phyloP scores from a whole-genome alignment of 2,113 vertebrate genomes.

The Phaethornis superciliosus region DNA sequence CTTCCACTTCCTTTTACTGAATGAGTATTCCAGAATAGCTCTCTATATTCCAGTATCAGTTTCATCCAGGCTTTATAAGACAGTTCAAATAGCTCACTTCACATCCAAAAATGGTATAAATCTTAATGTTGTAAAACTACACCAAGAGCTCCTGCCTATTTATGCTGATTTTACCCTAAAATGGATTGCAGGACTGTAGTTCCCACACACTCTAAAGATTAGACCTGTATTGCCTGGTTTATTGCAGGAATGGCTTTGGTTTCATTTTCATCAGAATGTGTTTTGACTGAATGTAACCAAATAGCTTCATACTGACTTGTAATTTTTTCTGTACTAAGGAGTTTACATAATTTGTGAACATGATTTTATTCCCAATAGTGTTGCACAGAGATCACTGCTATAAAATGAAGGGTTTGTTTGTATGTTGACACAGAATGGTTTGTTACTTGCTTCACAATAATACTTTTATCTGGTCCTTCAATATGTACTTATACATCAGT shows the following conservation, averaged over 20 bases:
- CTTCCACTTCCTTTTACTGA: background rate
- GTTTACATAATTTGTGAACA: background rate
- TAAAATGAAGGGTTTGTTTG: background rate
- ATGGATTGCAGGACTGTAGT: background rate
- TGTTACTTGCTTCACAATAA: background rate
- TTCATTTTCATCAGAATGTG: background rate
- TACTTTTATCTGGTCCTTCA: background rate
- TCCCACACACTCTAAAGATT: background rate
- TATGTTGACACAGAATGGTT: background rate
- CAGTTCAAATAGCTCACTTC: background rate
- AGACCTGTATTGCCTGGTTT: background rate
- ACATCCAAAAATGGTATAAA: background rate
- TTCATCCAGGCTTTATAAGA: background rate
- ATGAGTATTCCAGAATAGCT: background rate
- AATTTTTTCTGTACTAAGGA: background rate
- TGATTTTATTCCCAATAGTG: background rate
- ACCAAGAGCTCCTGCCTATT: background rate
- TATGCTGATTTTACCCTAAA: background rate
- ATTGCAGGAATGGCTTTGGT: background rate
- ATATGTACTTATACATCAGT: background rate
- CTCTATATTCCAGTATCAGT: background rate
- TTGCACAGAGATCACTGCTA: background rate
- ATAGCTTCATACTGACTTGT: background rate
- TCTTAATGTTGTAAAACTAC: background rate
- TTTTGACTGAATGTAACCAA: background rate